Conservation (phyloP, 2,888 invertebrate species). For the Hypsopygia costalis region DNA sequence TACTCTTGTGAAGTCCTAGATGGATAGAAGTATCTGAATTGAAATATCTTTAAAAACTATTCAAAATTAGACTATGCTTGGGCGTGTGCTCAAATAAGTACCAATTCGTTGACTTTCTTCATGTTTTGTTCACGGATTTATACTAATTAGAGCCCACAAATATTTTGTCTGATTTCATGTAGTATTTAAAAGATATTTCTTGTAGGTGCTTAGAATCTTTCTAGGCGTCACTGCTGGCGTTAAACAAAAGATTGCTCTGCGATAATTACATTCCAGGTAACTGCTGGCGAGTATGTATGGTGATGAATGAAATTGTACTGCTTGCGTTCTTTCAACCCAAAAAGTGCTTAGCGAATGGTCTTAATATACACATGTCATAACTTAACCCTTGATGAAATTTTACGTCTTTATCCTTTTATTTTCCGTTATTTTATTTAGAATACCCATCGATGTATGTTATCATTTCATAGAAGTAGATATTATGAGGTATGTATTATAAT, state of each 20-base stretch:
- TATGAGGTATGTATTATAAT: constrained; percentile 13
- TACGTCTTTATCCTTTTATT: constrained; percentile 8
- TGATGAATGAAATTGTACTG: constrained; percentile 63
- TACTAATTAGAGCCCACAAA: constrained; percentile 3
- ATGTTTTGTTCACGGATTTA: neutral
- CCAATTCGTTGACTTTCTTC: neutral
- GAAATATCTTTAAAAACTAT: neutral
- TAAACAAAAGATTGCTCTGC: constrained; percentile 22
- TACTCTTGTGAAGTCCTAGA: neutral
- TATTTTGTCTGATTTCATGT: constrained; percentile 13
- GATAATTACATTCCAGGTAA: constrained; percentile 31
- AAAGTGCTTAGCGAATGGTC: constrained; percentile 39
- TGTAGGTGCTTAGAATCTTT: constrained; percentile 11
- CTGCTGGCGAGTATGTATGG: constrained; percentile 64
- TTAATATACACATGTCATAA: constrained; percentile 8
- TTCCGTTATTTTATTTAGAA: constrained; percentile 18
- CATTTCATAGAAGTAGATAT: constrained; percentile 10
- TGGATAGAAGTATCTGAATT: constrained; percentile 2
- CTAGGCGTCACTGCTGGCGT: constrained; percentile 43
- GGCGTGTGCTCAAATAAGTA: constrained; percentile 1
- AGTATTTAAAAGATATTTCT: neutral
- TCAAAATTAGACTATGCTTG: constrained; percentile 3
- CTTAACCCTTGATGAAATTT: neutral
- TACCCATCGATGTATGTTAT: constrained; percentile 9
- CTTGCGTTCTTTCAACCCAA: constrained; percentile 27